These are phyloP conservation scores for Nomada fabriciana DNA, from an alignment of 2,888 invertebrate genomes.

Conservation along the genomic window DNA sequence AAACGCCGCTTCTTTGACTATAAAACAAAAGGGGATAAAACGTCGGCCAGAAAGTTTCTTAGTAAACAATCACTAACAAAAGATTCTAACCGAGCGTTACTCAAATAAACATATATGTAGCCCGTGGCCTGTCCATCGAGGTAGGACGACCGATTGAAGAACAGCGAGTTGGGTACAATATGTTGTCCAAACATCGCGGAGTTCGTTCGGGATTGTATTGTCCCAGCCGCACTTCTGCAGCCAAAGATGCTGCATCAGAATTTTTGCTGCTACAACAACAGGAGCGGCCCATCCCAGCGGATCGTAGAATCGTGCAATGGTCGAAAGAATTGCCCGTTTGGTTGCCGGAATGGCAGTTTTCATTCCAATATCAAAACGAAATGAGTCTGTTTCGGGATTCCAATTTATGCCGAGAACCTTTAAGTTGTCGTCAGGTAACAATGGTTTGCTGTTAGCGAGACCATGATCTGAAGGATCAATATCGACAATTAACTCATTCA, in stretches of 20 bases:
- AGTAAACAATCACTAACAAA: too few species aligned
- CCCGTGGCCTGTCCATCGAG: neutral
- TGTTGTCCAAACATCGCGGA: conserved; percentile 1
- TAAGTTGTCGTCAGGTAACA: conserved; percentile 7
- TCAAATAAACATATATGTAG: too few species aligned
- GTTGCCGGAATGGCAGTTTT: neutral
- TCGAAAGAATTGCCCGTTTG: neutral
- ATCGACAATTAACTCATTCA: neutral
- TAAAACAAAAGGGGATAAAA: too few species aligned
- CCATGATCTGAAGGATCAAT: neutral
- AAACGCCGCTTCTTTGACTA: too few species aligned
- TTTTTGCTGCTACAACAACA: neutral
- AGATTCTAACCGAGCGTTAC: too few species aligned
- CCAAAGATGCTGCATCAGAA: neutral
- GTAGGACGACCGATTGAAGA: neutral
- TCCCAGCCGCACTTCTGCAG: conserved; percentile 13
- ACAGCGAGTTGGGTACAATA: neutral
- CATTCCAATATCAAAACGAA: neutral
- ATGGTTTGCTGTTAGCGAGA: neutral
- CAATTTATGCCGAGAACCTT: neutral
- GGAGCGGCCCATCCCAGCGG: conserved; percentile 8
- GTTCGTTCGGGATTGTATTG: neutral
- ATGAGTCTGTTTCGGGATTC: neutral
- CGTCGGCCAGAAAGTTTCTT: too few species aligned
- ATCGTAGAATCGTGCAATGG: conserved; percentile 2